Evolutionary conservation across 2,888 invertebrate species (phyloP), one percentile per base, ranked within the genome.

Genomic region (Malacosoma neustria): DNA sequence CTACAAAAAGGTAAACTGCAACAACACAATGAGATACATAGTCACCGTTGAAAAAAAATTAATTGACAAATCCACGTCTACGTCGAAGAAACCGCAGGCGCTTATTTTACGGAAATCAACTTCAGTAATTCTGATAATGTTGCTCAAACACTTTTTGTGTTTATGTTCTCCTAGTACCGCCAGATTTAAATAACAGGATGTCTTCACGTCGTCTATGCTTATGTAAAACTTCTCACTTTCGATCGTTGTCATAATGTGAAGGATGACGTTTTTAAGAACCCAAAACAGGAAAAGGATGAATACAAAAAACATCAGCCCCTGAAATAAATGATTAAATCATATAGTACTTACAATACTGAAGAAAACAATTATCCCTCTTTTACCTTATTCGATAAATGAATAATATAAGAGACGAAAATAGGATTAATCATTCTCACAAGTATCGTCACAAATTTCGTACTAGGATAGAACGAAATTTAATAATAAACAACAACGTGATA

Each of bases 1-100:
- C 30, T 33, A 39, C 31, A 54, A 49, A 14, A 38, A 31, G 2
- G 54, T 54, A 41, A 62, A 64, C 39, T 67, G 64, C 31, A 67
- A 36, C 6, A 64, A 30, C 0, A 64, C 62, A 2, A 63, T 40
- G 2, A 52, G 53, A 30, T 64, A 67, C 1, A 55, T 46, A 12
- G 58, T 48, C 0, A 58, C 46, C 38, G 11, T 45, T 22, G 6
- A 42, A 32, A n/a, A 58, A 37, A 49, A 13, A 0, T 41, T 39
- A 12, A 63, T 34, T 0, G 59, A 55, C 3, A 61, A 36, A 0
- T 36, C 35, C 0, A 54, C 57, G 32, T 62, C 60, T 7, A 67
- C 45, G 0, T 35, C 41, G 31, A 61, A 50, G 33, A 62, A 2
- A 2, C 55, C 51, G 34, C 45, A 63, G 0, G 54, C 56, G 0